Evolutionary conservation across 2,888 invertebrate genomes (phyloP).

Genomic region (Acronicta leporina): DNA sequence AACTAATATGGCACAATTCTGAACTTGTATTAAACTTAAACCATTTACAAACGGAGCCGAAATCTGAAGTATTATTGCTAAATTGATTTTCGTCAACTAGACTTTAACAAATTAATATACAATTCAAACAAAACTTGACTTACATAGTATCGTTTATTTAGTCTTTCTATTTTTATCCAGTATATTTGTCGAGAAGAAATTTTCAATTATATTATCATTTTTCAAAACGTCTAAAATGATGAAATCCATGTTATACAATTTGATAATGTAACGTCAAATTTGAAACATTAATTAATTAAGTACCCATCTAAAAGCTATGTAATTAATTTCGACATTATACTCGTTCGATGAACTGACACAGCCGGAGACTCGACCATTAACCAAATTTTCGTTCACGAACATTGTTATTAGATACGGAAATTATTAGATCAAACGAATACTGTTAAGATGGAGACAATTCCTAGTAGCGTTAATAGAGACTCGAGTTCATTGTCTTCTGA

Average conservation of each 20-base stretch:
- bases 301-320: not conserved
- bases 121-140: too few species aligned
- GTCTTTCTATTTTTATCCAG: too few species aligned
- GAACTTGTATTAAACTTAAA: constrained; percentile 16
- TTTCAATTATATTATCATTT: too few species aligned
- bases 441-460: constrained; percentile 26
- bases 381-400: constrained; percentile 25
- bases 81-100: not conserved
- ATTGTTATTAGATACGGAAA: constrained; percentile 20
- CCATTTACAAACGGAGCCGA: constrained; percentile 9
- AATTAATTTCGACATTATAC: constrained; percentile 5
- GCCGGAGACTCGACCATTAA: constrained; percentile 12
- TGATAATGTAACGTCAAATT: too few species aligned
- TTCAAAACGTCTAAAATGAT: too few species aligned
- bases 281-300: not conserved
- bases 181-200: too few species aligned
- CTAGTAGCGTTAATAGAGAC: constrained; percentile 10
- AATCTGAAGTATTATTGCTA: constrained; percentile 4
- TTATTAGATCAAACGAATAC: constrained; percentile 29
- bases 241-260: too few species aligned
- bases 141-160: too few species aligned
- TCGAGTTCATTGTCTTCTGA: constrained; percentile 24
- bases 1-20: constrained; percentile 6
- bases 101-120: too few species aligned
- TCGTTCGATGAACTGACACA: constrained; percentile 27